Base-by-base conservation (phyloP, 2,888 invertebrate species). In the Ephialtes manifestator region DNA sequence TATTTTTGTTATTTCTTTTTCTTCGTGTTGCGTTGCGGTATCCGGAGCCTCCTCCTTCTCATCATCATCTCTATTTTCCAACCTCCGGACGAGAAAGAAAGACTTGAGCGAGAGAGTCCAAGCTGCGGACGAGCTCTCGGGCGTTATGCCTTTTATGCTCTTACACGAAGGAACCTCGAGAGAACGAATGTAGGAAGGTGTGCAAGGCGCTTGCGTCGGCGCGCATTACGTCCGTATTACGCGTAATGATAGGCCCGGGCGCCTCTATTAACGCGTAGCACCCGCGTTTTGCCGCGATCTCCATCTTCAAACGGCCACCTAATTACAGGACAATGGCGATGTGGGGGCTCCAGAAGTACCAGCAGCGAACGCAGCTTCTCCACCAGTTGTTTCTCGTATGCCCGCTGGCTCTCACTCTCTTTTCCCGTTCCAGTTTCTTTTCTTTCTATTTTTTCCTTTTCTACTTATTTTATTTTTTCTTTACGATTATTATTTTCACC, bases 231-330 rank as follows among this genome's bases (percentile, higher is more conserved):
- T 89, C 91, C 90, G 92, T 91, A 93, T 93, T 93, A 93, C 93
- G 91, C 91, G 90, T 93, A 92, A 93, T 92, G 90, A 93, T 91
- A 93, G 92, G 84, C 87, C 90, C 87, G 85, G 87, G 87, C 90
- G 89, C 90, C 88, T 90, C 91, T 90, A 93, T 93, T 92, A 91
- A 91, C 90, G 91, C 90, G 87, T 86, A 90, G 90, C 92, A 92
- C 92, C 91, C 91, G 90, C 90, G 88, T 91, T 90, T 90, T 89
- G 86, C 89, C 81, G 81, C 87, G 89, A 90, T 90, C 90, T 89
- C 85, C 89, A 88, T 88, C 88, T 86, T 89, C 88, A 90, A 92
- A 93, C 89, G 90, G 89, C 91, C 90, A 90, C 88, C 91, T 93
- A 93, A 93, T 93, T 92, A 92, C 90, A 90, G 89, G 89, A 90